Evolutionary conservation across 2,113 vertebrate species (phyloP), one percentile per base, ranked within the genome.

Genomic region (Siniperca knerii): DNA sequence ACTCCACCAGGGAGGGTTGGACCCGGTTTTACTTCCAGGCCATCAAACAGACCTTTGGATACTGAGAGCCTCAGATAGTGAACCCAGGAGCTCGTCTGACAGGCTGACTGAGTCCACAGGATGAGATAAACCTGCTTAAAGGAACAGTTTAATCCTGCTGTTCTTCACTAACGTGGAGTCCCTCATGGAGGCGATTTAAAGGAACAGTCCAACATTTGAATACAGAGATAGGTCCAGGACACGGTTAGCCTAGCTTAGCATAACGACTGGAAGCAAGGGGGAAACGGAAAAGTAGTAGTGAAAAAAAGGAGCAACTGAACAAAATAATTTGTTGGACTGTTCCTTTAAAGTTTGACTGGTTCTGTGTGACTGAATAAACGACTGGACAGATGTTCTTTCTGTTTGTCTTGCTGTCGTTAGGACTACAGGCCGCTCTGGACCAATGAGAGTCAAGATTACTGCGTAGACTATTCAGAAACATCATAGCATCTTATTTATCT

Each of bases 11-110:
- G 87, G 96, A 97, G 93, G 98, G 98, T 77, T 99, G 98, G 97
- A 96, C 94, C 89, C 95, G 97, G 83, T 98, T 98, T 87, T 99
- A 98, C 92, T 97, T 98, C 0, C 96, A 97, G 86, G 96, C 97
- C 94, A 98, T 98, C 90, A 98, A 97, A 95, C 97, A 98, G 96
- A 98, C 97, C 9, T 99, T 99, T 88, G 97, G 98, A 84, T 98
- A 97, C 6, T 97, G 97, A 0, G 95, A 95, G 60, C 89, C 93
- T 81, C 95, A 94, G 95, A 95, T 29, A 48, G 13, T 4, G 13
- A 15, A 15, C 35, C 58, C 44, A 23, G 25, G 4, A 2, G 21
- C 40, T 11, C 8, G 6, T 46, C 75, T 75, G 48, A 23, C 46
- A 42, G 62, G 46, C 21, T 35, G 23, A 65, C 65, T 65, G 50